Evolutionary conservation across 2,113 vertebrate species (phyloP).

Genomic region (Atlantisia rogersi): DNA sequence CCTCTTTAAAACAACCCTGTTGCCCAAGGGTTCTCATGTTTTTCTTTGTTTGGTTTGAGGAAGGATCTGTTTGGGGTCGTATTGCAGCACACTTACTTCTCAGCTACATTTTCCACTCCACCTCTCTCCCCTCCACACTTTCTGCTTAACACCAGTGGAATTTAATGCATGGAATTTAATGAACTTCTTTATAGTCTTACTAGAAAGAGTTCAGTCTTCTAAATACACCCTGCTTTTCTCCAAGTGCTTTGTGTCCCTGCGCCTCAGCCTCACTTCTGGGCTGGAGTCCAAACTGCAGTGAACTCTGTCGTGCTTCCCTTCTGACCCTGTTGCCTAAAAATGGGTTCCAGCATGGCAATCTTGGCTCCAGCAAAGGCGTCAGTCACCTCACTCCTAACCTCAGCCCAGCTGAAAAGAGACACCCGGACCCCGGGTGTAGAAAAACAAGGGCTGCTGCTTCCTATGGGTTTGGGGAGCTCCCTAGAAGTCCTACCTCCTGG

Average conservation of each 20-base stretch:
- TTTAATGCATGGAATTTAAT: neutral
- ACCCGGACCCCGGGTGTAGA: fast-evolving
- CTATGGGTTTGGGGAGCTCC: fast-evolving
- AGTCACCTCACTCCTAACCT: neutral
- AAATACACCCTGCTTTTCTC: neutral
- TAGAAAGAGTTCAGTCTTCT: neutral
- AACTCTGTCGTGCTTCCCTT: neutral
- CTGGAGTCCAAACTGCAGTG: neutral
- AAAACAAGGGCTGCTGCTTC: neutral
- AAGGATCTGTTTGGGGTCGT: neutral
- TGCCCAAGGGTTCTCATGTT: neutral
- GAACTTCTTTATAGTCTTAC: neutral
- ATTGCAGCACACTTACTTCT: neutral
- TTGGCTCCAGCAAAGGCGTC: neutral
- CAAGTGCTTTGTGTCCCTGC: neutral
- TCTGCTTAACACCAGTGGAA: neutral
- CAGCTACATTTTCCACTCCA: neutral
- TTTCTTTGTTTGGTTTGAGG: neutral
- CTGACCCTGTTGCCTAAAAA: neutral
- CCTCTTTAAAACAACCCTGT: neutral
- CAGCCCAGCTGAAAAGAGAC: neutral
- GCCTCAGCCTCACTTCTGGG: neutral
- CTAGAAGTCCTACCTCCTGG: neutral
- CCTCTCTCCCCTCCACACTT: neutral
- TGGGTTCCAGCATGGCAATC: fast-evolving